Evolutionary conservation across 2,888 invertebrate species (phyloP), one percentile per base, ranked within the genome.

Genomic region (Napeogenes sylphis): DNA sequence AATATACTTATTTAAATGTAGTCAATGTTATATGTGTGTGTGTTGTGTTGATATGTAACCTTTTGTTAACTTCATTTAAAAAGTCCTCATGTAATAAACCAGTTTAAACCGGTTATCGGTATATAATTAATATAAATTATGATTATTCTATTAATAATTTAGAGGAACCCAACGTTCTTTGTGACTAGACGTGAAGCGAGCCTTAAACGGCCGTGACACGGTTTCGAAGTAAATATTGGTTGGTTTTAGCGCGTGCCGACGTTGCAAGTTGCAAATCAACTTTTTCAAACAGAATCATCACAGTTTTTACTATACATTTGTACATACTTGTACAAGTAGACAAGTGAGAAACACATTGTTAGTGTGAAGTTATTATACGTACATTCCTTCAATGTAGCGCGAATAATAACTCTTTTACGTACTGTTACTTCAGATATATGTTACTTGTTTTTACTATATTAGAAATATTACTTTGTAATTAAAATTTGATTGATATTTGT

Each of bases 131-230:
- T 21, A 21, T 21, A 21, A 21, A 21, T 21, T 21, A 21, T 21
- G 21, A 21, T 21, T 21, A 21, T 21, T 21, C 21, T 21, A 21
- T 21, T 21, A 21, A 21, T 21, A 21, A 21, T 21, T 21, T 21
- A 21, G 10, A 51, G 21, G 51, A 30, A 51, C 12, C 21, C 21
- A 51, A 51, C 30, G 30, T 51, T 21, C 30, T 30, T 51, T 51
- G 51, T 51, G 30, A 51, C 30, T 47, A 47, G 30, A 51, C 30
- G 3, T 30, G 5, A 10, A 51, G 30, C 30, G 10, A 6, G 51
- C 30, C 12, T 21, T 30, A 51, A 51, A 30, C 21, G 66, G 51
- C 66, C 66, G 56, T 66, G 64, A 64, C 66, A 66, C 60, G 64
- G 47, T 64, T 66, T 51, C 30, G 21, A 51, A 61, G 32, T 56